Evolutionary conservation across 2,888 invertebrate species (phyloP), one percentile per base, ranked within the genome.

Genomic region (Amphipyra tragopoginis): DNA sequence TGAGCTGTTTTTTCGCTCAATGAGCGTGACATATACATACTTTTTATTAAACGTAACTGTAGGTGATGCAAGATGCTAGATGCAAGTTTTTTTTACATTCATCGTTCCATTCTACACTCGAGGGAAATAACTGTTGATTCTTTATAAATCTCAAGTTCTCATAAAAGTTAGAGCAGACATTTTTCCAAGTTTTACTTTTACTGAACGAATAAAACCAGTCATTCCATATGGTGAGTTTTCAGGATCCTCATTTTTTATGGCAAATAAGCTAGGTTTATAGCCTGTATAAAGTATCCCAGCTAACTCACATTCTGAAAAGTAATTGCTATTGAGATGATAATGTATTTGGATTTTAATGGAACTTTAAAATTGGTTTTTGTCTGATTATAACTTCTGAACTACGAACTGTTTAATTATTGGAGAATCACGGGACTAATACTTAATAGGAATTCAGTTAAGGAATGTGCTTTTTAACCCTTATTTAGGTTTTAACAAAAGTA

Each of bases 71-170:
- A 42, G 21, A n/a, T n/a, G n/a, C n/a, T n/a, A 10, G 29, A 26
- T 51, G 40, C 51, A 38, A 26, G n/a, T n/a, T 21, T 49, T 48
- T 49, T 14, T 34, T 29, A 44, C n/a, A 47, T 10, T 38, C 34
- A 26, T 1, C 7, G 26, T 38, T 8, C 9, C 10, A 14, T 8
- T 7, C 10, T n/a, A 14, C 21, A 49, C 49, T 15, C 55, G n/a
- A 13, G 55, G 55, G 48, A 56, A 48, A 48, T 42, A 42, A 42
- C 15, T 38, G 36, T 8, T 33, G 43, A 26, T 34, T 44, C 49
- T 38, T 44, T 42, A 26, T 57, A 38, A 49, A 57, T 57, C 49
- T 49, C 10, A 36, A 43, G 36, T 43, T 38, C 43, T 48, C 56
- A 15, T 56, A 49, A 56, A 48, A 56, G 34, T 43, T 48, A 33